These are phyloP conservation scores for Apis florea DNA, from an alignment of 1,140 invertebrate genomes.

Conservation along the genomic window DNA sequence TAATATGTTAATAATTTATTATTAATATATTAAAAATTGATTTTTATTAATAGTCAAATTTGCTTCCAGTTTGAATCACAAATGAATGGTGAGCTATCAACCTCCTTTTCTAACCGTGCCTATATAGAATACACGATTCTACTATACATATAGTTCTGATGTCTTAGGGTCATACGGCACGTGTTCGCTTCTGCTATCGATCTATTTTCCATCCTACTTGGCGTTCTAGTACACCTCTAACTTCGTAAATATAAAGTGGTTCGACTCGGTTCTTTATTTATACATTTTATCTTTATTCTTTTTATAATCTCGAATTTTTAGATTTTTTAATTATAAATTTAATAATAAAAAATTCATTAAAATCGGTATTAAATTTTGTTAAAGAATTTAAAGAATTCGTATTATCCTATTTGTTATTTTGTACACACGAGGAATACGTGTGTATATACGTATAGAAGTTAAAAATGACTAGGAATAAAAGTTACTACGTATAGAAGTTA, in stretches of 20 bases:
- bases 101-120: neutral
- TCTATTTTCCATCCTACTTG: slow-evolving; percentile 26
- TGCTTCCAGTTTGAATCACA: neutral
- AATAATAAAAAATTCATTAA: neutral
- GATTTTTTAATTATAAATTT: neutral
- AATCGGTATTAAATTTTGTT: neutral
- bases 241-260: slow-evolving; percentile 10
- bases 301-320: neutral
- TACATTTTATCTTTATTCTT: neutral
- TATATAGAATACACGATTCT: neutral
- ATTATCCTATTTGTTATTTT: no score
- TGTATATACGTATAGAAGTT: no score
- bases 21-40: neutral
- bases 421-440: no score
- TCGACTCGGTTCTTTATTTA: neutral
- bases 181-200: slow-evolving; percentile 32
- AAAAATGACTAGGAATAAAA: neutral
- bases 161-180: slow-evolving; percentile 29
- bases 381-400: no score
- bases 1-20: neutral
- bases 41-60: neutral
- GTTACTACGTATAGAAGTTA: neutral
- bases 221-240: slow-evolving; percentile 13
- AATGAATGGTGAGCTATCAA: neutral
- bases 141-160: slow-evolving; percentile 10